Base-by-base conservation (phyloP, 2,888 invertebrate genomes). In the Mythimna pallens region DNA sequence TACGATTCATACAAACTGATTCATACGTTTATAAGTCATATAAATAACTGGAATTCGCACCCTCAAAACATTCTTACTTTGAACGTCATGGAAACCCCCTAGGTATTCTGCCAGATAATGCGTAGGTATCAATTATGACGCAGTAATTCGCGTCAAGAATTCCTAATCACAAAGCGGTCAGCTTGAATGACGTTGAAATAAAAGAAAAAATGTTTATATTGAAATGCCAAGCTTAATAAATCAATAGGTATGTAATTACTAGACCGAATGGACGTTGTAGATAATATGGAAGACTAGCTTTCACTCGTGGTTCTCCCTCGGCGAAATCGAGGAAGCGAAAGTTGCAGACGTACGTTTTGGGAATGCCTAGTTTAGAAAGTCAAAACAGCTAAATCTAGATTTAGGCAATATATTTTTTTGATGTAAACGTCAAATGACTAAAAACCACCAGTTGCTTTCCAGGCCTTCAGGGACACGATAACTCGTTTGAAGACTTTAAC, bases 121-220 rank as follows among this genome's bases (percentile, higher is more conserved):
- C 47, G 47, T 17, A n/a, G n/a, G n/a, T n/a, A 17, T 17, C 47
- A 55, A 55, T 58, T 58, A 57, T 55, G 62, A 61, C 52, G 36
- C 54, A 55, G 8, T 20, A 25, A 50, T 50, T 54, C 12, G 55
- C 47, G 36, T 50, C 12, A 67, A 64, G 72, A 71, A 82, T 78
- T 83, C 68, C n/a, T 55, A 55, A 14, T 59, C 47, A 25, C 50
- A 69, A 3, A 58, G 9, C n/a, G 20, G 8, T 55, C 8, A 57
- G 52, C 17, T 36, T 52, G 58, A 66, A 59, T 59, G 17, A 54
- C 30, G 62, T 58, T 34, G 30, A 55, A 65, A 68, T 70, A 75
- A 69, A 65, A 65, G 67, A 40, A 65, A 71, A 63, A 62, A 82
- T 65, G 67, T 54, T 65, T 20, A 6, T 64, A 66, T 30, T 78